Percentiles rank a stretch among this genome's conserved stretches.
Conservation (phyloP, 1,140 invertebrate genomes). For the Phthorimaea operculella region DNA sequence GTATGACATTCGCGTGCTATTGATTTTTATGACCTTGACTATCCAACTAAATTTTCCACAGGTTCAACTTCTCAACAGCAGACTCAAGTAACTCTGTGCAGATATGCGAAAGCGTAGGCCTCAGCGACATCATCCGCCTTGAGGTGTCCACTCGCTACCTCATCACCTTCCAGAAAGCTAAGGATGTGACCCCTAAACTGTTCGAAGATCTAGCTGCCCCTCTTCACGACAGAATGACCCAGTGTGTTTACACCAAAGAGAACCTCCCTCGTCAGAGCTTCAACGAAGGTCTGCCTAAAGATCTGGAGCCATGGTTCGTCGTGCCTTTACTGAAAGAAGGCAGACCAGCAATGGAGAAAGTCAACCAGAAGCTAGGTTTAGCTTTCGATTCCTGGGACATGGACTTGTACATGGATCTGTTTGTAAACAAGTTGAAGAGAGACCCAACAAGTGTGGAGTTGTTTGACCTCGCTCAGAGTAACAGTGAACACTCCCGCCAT, state of each 20-base stretch:
- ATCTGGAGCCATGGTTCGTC: conserved; percentile 80
- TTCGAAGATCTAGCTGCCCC: conserved; percentile 69
- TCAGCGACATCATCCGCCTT: conserved; percentile 78
- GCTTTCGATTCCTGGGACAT: conserved; percentile 92
- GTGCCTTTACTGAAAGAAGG: conserved; percentile 86
- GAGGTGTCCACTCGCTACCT: conserved; percentile 86
- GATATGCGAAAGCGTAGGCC: conserved; percentile 86
- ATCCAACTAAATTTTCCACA: conserved; percentile 43
- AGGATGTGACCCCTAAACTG: conserved; percentile 56
- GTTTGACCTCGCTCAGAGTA: conserved; percentile 98
- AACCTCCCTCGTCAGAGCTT: conserved; percentile 80
- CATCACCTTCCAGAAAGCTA: conserved; percentile 66
- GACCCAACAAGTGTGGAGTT: conserved; percentile 98
- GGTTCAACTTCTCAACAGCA: conserved; percentile 93
- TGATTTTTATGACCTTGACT: background rate
- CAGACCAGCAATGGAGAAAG: conserved; percentile 80
- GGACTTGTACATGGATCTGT: conserved; percentile 86
- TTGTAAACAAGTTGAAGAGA: conserved; percentile 82
- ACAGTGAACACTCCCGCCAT: conserved; percentile 93
- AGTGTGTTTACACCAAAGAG: conserved; percentile 76
- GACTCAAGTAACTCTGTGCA: conserved; percentile 96
- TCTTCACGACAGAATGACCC: conserved; percentile 84
- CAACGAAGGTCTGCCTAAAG: conserved; percentile 71
- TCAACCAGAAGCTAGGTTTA: conserved; percentile 87
- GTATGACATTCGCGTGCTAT: background rate